Evolutionary conservation across 2,888 invertebrate genomes (phyloP), one percentile per base, ranked within the genome.

Genomic region (Tillus elongatus): DNA sequence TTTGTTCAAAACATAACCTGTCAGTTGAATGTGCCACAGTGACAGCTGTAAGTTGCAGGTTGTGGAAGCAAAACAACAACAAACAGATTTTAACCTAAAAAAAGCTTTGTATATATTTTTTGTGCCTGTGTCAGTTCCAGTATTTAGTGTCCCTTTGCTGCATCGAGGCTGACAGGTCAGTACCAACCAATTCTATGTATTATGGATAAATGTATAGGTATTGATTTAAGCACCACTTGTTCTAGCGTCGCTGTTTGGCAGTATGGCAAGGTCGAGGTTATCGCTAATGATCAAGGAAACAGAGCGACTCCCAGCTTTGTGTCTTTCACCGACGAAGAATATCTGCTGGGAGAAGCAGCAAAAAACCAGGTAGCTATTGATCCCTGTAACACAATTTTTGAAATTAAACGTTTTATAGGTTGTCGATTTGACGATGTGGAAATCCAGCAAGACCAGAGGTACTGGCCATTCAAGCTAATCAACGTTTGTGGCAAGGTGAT

Each of bases 281-380:
- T 87, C 56, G 85, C 87, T 36, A 88, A 88, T 58, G 86, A 86
- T 60, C 85, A 86, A 64, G 89, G 88, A 45, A 89, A 89, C 65
- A 69, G 88, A 38, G 88, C 87, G 11, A 89, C 88, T 30, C 88
- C 89, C 16, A 79, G 79, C 37, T 82, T 81, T 61, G 82, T 83
- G 37, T 82, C 82, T 13, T 82, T 82, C 63, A 81, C 69, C 6
- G 79, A 79, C 58, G 73, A 72, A 8, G 79, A 80, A 61, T 69
- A 79, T 29, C 70, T 80, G 32, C 74, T 80, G 54, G 79, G 79
- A 34, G 79, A 80, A 59, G 77, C 78, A 4, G 79, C 79, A 33
- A 79, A 81, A 61, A 80, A 79, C 64, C 75, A 79, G 64, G 79
- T 78, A 33, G 78, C 77, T 26, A 71, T 78, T 69, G 83, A 84